Conservation (phyloP, 2,797 vertebrate genomes). For the Vultur gryphus region DNA sequence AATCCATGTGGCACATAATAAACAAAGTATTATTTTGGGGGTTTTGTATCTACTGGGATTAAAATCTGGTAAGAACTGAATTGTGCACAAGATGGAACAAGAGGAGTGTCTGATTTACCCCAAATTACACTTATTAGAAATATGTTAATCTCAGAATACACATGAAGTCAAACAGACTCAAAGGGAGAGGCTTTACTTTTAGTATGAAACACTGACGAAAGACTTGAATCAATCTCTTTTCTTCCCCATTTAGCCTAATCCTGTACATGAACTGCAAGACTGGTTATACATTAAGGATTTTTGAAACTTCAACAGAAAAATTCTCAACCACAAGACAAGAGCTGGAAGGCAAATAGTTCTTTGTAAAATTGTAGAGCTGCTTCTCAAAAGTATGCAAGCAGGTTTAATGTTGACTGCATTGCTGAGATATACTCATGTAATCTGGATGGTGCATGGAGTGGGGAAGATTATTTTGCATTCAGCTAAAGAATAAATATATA, state of each 20-base stretch:
- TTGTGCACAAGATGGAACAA: background rate
- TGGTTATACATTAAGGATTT: background rate
- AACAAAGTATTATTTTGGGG: background rate
- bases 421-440: background rate
- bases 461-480: background rate
- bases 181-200: background rate
- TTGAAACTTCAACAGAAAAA: background rate
- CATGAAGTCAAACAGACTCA: background rate
- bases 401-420: background rate
- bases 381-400: background rate
- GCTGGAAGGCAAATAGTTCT: background rate
- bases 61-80: background rate
- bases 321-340: background rate
- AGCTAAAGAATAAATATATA: background rate
- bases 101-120: background rate
- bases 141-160: background rate
- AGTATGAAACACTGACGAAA: background rate
- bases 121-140: background rate
- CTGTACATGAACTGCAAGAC: background rate
- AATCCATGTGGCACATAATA: background rate
- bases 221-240: background rate
- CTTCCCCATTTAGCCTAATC: background rate
- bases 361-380: background rate
- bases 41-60: background rate
- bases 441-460: background rate